Conservation (phyloP, 2,888 invertebrate genomes). For the Orthonevra nobilis region DNA sequence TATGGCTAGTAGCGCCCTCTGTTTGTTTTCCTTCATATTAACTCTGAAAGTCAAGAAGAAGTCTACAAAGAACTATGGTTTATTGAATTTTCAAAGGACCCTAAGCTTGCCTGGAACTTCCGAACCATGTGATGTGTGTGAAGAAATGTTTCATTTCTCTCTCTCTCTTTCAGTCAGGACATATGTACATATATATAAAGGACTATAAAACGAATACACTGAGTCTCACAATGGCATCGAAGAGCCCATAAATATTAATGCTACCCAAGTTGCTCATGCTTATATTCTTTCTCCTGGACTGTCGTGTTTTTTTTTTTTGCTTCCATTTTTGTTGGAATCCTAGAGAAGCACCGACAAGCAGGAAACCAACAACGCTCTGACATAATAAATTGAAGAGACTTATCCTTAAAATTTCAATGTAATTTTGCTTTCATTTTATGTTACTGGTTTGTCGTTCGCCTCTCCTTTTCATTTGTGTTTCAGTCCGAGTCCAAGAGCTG, state of each 20-base stretch:
- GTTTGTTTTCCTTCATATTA: neutral
- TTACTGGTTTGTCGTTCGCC: constrained; percentile 4
- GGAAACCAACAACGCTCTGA: constrained; percentile 41
- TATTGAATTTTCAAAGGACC: constrained; percentile 31
- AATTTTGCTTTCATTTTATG: constrained; percentile 53
- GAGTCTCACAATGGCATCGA: constrained; percentile 60
- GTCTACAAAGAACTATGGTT: constrained; percentile 34
- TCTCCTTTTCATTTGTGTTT: constrained; percentile 12
- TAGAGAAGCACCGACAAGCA: constrained; percentile 27
- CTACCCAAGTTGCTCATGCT: constrained; percentile 39
- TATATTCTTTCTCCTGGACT: constrained; percentile 20
- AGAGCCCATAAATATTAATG: constrained; percentile 63
- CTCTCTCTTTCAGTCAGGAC: no score
- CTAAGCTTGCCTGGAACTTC: no score
- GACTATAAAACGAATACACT: constrained; percentile 44
- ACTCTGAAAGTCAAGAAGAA: no score
- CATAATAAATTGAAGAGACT: constrained; percentile 62
- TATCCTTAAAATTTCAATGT: constrained; percentile 57
- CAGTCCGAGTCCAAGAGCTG: neutral
- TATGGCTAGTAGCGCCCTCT: constrained; percentile 2
- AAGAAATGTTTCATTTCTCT: no score
- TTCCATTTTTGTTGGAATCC: neutral
- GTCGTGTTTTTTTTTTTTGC: constrained; percentile 34
- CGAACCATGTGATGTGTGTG: no score
- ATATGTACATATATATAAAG: neutral